Base-by-base conservation (phyloP, 2,888 invertebrate species). In the Calameuta idolon region DNA sequence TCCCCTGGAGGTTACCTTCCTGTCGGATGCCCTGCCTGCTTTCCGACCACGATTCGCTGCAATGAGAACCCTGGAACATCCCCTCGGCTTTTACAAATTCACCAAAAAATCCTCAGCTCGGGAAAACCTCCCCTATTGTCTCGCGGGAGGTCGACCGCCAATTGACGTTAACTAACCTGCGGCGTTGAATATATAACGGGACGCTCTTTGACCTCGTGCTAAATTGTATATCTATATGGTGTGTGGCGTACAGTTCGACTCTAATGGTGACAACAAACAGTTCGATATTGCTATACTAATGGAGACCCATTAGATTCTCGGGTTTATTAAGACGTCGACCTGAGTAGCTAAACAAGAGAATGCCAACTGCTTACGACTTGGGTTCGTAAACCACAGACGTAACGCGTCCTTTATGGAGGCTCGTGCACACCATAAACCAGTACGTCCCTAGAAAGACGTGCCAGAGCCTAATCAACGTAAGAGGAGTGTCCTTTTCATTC, bases 1-100 rank as follows among this genome's bases (percentile, higher is more conserved):
- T 87, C 82, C 88, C 80, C 77, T 78, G 79, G 84, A 83, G 84
- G 83, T 77, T 81, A 71, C 31, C 80, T 81, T 84, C 81, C 79
- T 82, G 79, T 80, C 84, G 80, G 82, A 82, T 81, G 80, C 83
- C 81, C 76, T 74, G 55, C 23, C 23, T 23, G 55, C 55, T 23
- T 55, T 55, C 23, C 55, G 55, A 55, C 55, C 55, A 23, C 83
- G 79, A 78, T 71, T 71, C 71, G 71, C 23, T 71, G 71, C 34
- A 71, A 34, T 34, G 71, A 55, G 55, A 55, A 55, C 1, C 55
- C 55, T 55, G 55, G 71, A 71, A 30, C 12, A 23, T 71, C 34
- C 71, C 31, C 71, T 31, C 71, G 30, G 33, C 33, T 71, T 31
- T 71, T 71, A 34, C 33, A 5, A 15, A 33, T 31, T 31, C 34